Percentiles rank a stretch among this genome's conserved stretches.
Conservation (phyloP, 2,797 vertebrate genomes). For the Uromys caudimaculatus region DNA sequence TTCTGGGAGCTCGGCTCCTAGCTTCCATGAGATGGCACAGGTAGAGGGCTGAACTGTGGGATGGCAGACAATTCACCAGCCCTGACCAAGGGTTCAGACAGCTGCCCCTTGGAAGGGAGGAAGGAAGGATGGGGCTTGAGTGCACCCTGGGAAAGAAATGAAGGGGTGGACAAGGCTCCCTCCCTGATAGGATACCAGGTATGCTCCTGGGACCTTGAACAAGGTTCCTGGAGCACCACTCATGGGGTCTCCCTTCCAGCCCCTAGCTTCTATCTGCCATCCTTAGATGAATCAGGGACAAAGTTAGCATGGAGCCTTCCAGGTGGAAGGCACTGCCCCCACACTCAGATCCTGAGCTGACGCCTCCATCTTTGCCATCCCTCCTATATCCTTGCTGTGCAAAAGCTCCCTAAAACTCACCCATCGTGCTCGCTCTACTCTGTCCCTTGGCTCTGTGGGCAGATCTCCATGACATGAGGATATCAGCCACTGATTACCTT, state of each 20-base stretch:
- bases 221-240: not conserved
- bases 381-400: not conserved
- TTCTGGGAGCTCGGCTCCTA: not conserved
- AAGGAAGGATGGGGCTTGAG: not conserved
- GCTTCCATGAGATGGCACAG: not conserved
- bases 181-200: not conserved
- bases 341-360: not conserved
- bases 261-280: not conserved
- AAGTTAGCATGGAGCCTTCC: not conserved
- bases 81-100: not conserved
- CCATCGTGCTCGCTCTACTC: not conserved
- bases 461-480: not conserved
- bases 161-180: not conserved
- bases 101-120: not conserved
- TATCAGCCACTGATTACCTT: not conserved
- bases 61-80: not conserved
- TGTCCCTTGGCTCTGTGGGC: not conserved
- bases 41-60: not conserved
- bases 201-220: not conserved
- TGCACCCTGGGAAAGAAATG: not conserved
- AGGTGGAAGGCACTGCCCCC: too few relatives aligned
- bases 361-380: not conserved
- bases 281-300: not conserved
- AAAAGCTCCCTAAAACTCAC: not conserved
- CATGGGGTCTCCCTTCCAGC: not conserved